Evolutionary conservation across 1,140 invertebrate species (phyloP), one percentile per base, ranked within the genome.

Genomic region (Phocides pigmalion): DNA sequence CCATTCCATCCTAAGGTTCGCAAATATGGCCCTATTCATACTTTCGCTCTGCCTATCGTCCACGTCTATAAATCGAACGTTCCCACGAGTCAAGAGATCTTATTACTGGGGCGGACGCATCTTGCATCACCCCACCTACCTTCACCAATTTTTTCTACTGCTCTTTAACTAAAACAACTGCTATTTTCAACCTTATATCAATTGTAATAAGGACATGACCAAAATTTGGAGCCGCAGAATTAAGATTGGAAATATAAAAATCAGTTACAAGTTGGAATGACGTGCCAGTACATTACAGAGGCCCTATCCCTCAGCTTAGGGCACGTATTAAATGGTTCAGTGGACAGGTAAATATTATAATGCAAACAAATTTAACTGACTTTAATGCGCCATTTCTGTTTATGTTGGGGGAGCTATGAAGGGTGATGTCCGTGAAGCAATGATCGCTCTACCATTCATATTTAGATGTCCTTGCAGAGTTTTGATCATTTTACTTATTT

Each of bases 291-390:
- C 74, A 79, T 76, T 71, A 67, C 47, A 51, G 71, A 77, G 79
- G 81, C 86, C 78, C 75, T 70, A 75, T 79, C 74, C 72, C 67
- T 47, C 56, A 56, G 56, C 66, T 59, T 56, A 50, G 53, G 72
- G 79, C 74, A 75, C 68, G 67, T 79, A 89, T 87, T 81, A 84
- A 86, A 76, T 79, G 84, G 80, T 71, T 82, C 85, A 87, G 50
- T 84, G 78, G 80, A 76, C 87, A 90, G 87, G 85, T 88, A 88
- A 89, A 87, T 87, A 87, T 87, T 80, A 80, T 82, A 77, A 84
- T 69, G 80, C 79, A 88, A 86, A 88, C 84, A 87, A 87, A 85
- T 87, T 87, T 75, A 81, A 82, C 75, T 79, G 76, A 81, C 72
- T 83, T 84, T 83, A 81, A 87, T 87, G 84, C 82, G 76, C 72